Base-by-base conservation (phyloP, 1,140 invertebrate genomes). In the Zaprionus kolodkinae region DNA sequence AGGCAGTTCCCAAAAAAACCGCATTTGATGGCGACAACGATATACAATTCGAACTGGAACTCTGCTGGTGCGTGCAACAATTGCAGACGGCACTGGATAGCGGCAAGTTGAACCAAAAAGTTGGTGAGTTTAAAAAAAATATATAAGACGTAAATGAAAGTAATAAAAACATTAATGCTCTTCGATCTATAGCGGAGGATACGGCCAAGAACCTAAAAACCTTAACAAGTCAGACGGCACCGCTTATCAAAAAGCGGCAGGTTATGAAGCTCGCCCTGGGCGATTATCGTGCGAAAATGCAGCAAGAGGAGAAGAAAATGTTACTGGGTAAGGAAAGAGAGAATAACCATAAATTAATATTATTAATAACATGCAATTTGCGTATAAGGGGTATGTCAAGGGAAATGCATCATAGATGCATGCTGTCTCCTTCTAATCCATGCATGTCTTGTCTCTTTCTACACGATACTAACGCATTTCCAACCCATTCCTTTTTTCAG, bases 61-160 rank as follows among this genome's bases (percentile, higher is more conserved):
- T 96, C 17, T 96, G 94, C 81, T 96, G 96, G 96, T 96, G 96
- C 79, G 95, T 96, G 61, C 95, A 96, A 79, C 95, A 96, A 72
- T 85, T 96, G 56, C 94, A 96, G 90, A 91, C 76, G 30, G 93
- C 93, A 7, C 91, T 96, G 35, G 80, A 82, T 13, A 93, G 93
- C 13, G 94, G 94, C 45, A 96, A 96, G 81, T 92, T 96, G 21
- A 94, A 93, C 56, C 93, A 94, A 94, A 96, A 94, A 85, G 94
- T 95, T 93, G 81, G 85, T 91, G 70, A 65, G 55, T 65, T 6
- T 36, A n/a, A 17, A 10, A 59, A 27, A 1, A 25, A 6, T 33
- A 1, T 9, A 0, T 10, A 66, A n/a, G 35, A 15, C 10, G 6
- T 21, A 10, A 25, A 11, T 21, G 15, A 13, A 50, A 30, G 48